Conservation (phyloP, 2,113 vertebrate genomes). For the Ailurus styani region DNA sequence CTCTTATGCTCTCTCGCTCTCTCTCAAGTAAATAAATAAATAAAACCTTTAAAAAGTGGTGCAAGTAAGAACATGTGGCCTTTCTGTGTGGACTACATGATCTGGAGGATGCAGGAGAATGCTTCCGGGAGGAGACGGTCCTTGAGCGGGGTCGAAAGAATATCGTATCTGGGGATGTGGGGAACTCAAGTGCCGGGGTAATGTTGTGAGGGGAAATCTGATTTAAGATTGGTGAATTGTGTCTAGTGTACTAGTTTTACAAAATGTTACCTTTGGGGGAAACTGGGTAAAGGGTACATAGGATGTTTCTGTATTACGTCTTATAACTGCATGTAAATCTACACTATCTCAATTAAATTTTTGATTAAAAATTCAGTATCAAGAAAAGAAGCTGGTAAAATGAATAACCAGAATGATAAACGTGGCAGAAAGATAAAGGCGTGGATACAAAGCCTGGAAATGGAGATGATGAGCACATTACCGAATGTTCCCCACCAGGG, state of each 20-base stretch:
- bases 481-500: neutral
- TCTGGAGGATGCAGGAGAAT: fast-evolving
- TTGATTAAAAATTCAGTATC: too few relatives aligned
- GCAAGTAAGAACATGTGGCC: too few relatives aligned
- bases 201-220: too few relatives aligned
- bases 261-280: too few relatives aligned
- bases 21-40: neutral
- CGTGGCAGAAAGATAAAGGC: neutral
- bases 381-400: neutral
- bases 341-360: too few relatives aligned
- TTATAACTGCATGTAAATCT: too few relatives aligned
- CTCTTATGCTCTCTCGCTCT: neutral
- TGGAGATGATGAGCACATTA: neutral
- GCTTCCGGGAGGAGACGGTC: neutral
- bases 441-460: neutral
- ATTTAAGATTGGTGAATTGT: too few relatives aligned
- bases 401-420: neutral
- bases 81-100: too few relatives aligned
- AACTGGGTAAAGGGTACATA: too few relatives aligned
- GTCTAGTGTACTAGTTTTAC: too few relatives aligned
- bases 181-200: neutral
- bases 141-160: neutral
- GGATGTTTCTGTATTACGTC: too few relatives aligned
- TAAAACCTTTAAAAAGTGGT: neutral
- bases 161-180: too few relatives aligned